Conservation (phyloP, 2,113 vertebrate species). For the Tetrax tetrax region DNA sequence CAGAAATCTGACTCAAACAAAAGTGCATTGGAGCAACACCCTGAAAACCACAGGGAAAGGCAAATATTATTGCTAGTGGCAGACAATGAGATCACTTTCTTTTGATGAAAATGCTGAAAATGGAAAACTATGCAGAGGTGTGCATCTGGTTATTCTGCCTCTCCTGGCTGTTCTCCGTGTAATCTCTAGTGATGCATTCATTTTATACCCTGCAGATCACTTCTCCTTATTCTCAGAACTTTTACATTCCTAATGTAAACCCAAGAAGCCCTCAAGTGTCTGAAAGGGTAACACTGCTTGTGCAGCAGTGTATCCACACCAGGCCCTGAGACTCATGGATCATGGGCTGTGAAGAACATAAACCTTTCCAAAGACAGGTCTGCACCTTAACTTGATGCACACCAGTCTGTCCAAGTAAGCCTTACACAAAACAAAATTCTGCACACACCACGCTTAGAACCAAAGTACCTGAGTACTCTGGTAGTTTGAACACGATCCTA, state of each 20-base stretch:
- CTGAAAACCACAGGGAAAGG: conserved; percentile 25
- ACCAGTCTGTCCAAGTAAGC: background rate
- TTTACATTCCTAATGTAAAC: background rate
- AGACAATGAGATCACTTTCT: conserved; percentile 25
- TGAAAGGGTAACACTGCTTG: background rate
- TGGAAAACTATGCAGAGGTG: background rate
- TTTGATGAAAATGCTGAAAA: background rate
- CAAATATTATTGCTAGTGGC: conserved; percentile 2
- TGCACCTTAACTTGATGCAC: background rate
- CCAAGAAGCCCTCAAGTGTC: background rate
- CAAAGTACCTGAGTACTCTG: background rate
- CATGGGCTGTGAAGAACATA: background rate
- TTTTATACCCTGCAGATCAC: background rate
- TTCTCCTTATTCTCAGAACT: background rate
- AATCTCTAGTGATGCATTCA: background rate
- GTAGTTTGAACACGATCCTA: background rate
- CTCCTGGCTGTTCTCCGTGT: background rate
- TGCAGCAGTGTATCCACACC: background rate
- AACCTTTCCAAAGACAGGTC: background rate
- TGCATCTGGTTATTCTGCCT: background rate
- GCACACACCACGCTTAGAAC: background rate
- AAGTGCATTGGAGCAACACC: conserved; percentile 15
- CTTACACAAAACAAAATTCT: background rate
- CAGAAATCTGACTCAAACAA: conserved; percentile 60
- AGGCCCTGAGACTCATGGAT: background rate